These are phyloP conservation scores for Panagrolaimus sp. DNA, from an alignment of 1,140 invertebrate genomes.

Conservation along the genomic window DNA sequence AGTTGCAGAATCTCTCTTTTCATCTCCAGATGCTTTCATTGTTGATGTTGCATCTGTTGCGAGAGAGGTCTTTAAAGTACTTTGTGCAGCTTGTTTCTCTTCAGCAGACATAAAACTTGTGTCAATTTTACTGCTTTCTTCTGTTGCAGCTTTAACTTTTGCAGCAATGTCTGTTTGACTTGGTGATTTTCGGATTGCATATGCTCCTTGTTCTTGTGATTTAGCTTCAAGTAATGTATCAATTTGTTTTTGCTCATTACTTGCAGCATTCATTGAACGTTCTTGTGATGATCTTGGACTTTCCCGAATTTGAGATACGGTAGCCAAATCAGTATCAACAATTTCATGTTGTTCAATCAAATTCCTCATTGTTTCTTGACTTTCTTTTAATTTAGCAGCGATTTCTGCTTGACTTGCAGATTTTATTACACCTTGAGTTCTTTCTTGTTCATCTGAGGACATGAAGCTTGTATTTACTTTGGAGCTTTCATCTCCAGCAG, in stretches of 20 bases:
- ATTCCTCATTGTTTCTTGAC: slow-evolving; percentile 6
- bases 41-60: background rate
- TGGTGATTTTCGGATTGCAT: background rate
- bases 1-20: background rate
- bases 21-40: background rate
- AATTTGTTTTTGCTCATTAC: background rate
- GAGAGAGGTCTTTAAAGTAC: background rate
- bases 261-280: background rate
- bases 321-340: background rate
- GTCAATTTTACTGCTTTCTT: background rate
- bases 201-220: background rate
- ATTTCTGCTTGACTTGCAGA: background rate
- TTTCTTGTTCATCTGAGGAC: background rate
- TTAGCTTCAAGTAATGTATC: background rate
- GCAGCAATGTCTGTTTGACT: slow-evolving; percentile 11
- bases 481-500: background rate
- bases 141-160: background rate
- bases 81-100: background rate
- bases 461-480: background rate
- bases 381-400: background rate
- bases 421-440: background rate
- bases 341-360: slow-evolving; percentile 4
- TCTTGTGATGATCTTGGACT: background rate
- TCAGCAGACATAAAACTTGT: background rate
- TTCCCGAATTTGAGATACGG: background rate